Percentiles rank a stretch among this genome's conserved stretches.
These are phyloP conservation scores for Lasioglossum lativentre DNA, from an alignment of 2,888 invertebrate species.

Conservation along the genomic window DNA sequence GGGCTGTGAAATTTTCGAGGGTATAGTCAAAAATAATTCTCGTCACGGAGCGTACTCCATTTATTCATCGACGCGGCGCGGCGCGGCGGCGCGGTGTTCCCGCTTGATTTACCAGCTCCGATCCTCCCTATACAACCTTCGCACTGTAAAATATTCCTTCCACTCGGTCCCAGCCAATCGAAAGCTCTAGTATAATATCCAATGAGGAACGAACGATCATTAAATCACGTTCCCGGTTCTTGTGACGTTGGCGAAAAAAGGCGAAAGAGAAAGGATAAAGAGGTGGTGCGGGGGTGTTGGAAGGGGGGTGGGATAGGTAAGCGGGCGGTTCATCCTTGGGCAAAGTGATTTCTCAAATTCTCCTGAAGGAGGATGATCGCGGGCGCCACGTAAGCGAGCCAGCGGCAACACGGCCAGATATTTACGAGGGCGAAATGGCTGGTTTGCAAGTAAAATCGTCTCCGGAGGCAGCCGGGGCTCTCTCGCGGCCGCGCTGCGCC, in stretches of 20 bases:
- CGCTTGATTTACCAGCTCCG: neutral
- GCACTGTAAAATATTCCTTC: neutral
- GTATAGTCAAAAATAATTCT: neutral
- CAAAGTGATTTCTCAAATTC: slow-evolving; percentile 67
- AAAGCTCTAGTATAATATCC: neutral
- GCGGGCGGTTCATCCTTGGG: slow-evolving; percentile 1
- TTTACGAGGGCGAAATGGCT: slow-evolving; percentile 69
- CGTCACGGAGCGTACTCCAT: neutral
- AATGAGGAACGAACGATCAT: slow-evolving; percentile 2
- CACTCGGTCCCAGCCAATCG: neutral
- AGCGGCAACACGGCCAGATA: slow-evolving; percentile 46
- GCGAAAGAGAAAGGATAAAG: neutral
- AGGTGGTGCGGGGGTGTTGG: neutral
- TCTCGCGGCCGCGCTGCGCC: slow-evolving; percentile 20
- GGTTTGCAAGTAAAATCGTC: slow-evolving; percentile 77
- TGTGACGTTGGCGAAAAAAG: slow-evolving; percentile 6
- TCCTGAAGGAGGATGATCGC: slow-evolving; percentile 50
- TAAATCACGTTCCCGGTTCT: slow-evolving; percentile 23
- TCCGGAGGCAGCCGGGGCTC: slow-evolving; percentile 52
- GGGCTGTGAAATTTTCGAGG: neutral
- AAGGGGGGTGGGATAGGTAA: neutral
- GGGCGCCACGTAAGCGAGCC: slow-evolving; percentile 50
- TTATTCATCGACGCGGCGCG: neutral
- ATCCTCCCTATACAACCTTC: neutral
- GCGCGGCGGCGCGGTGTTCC: neutral